phyloP scores from a whole-genome alignment of 2,797 vertebrate species.

The Hypotaenidia philippensis region DNA sequence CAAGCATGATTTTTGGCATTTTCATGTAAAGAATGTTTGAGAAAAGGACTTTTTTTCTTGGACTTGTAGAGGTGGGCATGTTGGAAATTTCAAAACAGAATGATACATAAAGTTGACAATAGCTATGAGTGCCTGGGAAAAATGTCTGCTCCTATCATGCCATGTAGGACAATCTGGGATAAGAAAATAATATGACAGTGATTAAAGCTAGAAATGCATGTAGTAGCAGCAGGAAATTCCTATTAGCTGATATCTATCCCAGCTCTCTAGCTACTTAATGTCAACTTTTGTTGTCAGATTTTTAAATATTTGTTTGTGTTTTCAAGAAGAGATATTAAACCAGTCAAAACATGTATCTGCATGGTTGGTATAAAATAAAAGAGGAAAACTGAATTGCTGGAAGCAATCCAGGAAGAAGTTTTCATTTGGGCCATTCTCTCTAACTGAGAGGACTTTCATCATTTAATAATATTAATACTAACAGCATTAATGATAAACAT shows the following conservation, averaged over 20 bases:
- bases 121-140: not conserved
- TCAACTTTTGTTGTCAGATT: not conserved
- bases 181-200: not conserved
- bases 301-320: not conserved
- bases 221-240: not conserved
- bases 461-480: not conserved
- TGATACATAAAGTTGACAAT: not conserved
- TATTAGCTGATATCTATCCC: not conserved
- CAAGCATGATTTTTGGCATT: not conserved
- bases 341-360: not conserved
- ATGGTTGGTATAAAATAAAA: not conserved
- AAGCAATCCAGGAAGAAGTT: not conserved
- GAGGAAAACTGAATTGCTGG: not conserved
- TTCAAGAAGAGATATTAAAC: not conserved
- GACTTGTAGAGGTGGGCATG: not conserved
- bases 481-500: not conserved
- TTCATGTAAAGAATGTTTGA: not conserved
- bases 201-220: not conserved
- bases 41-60: not conserved
- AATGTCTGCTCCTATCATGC: not conserved
- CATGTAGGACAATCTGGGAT: not conserved
- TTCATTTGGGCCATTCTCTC: not conserved
- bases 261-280: not conserved
- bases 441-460: not conserved
- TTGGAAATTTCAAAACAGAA: not conserved